phyloP scores from a whole-genome alignment of 1,140 invertebrate species.

The Drosophila sproati region DNA sequence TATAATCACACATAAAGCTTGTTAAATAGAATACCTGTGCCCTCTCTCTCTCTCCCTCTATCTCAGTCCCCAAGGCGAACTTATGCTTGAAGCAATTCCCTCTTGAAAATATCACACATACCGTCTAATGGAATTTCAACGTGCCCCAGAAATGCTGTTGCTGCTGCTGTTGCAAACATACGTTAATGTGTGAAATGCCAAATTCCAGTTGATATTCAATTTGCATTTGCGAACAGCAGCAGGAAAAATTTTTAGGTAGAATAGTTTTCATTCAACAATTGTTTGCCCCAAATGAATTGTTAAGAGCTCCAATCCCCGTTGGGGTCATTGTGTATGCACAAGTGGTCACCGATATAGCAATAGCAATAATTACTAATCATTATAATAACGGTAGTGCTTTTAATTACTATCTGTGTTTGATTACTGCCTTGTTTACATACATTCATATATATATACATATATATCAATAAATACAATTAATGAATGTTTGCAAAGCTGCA shows the following conservation, averaged over 20 bases:
- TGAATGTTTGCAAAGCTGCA: constrained; percentile 39
- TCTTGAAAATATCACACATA: constrained; percentile 14
- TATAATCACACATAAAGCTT: constrained; percentile 25
- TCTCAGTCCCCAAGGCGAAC: neutral
- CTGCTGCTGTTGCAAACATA: neutral
- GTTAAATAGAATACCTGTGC: neutral
- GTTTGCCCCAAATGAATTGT: constrained; percentile 23
- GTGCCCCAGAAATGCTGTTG: constrained; percentile 41
- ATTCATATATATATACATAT: no score
- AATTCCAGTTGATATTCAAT: constrained; percentile 13
- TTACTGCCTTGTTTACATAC: constrained; percentile 57
- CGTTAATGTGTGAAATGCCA: neutral
- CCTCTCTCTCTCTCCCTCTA: no score
- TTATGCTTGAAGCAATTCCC: constrained; percentile 7
- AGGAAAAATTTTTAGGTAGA: constrained; percentile 32
- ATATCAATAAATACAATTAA: constrained; percentile 47
- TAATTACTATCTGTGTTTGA: constrained; percentile 69
- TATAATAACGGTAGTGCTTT: constrained; percentile 58
- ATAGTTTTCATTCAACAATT: constrained; percentile 32
- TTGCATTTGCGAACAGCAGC: constrained; percentile 17
- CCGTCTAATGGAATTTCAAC: constrained; percentile 35
- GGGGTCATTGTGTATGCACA: constrained; percentile 54
- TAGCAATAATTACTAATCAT: constrained; percentile 34
- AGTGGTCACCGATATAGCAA: constrained; percentile 44
- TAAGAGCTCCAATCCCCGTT: constrained; percentile 19